phyloP scores from a whole-genome alignment of 2,113 vertebrate species.

The Ardeotis arabs region DNA sequence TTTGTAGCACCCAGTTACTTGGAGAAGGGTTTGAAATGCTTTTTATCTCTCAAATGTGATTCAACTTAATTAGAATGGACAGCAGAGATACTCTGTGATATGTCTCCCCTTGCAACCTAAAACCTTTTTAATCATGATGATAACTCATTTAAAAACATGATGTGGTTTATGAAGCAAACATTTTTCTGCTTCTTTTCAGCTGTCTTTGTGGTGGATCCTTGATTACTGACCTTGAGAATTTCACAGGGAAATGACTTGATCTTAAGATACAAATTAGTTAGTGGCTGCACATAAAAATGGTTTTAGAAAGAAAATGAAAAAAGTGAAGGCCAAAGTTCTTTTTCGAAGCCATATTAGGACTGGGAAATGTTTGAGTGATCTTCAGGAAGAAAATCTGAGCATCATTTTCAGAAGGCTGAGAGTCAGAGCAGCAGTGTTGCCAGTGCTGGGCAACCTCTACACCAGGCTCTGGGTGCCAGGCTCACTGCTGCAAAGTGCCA shows the following conservation, averaged over 20 bases:
- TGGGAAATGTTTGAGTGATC: not conserved
- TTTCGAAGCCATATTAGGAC: not conserved
- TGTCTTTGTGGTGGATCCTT: not conserved
- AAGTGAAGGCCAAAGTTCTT: not conserved
- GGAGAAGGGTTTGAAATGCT: not conserved
- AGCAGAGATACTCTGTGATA: not conserved
- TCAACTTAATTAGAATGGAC: not conserved
- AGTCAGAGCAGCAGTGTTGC: accelerated
- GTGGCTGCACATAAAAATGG: not conserved
- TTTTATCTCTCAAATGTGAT: not conserved
- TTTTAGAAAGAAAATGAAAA: not conserved
- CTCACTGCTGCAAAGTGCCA: not conserved
- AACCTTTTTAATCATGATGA: not conserved
- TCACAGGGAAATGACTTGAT: not conserved
- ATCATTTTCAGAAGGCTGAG: not conserved
- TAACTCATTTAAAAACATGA: not conserved
- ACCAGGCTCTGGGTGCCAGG: not conserved
- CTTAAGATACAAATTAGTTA: not conserved
- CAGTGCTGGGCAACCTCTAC: not conserved
- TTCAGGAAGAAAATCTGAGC: not conserved
- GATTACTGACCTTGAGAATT: not conserved
- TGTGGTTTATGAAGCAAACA: not conserved
- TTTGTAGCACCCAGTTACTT: not conserved
- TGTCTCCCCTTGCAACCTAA: not conserved
- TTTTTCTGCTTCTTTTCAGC: not conserved